Conservation (phyloP, 1,140 invertebrate genomes). For the Marisa cornuarietis region DNA sequence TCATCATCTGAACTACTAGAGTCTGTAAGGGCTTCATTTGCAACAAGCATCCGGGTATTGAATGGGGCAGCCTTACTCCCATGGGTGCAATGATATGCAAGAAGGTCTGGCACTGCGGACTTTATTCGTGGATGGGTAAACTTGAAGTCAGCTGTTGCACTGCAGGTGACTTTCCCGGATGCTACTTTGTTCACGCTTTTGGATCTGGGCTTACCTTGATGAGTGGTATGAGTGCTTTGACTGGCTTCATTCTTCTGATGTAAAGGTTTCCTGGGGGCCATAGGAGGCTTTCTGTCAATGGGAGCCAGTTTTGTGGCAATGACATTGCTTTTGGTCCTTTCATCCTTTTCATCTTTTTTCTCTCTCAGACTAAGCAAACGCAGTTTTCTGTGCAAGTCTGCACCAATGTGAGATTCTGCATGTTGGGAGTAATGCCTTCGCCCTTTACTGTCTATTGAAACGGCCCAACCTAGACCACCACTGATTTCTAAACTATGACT, state of each 20-base stretch:
- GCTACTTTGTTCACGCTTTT: constrained; percentile 29
- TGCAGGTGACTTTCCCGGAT: constrained; percentile 22
- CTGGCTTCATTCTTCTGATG: constrained; percentile 8
- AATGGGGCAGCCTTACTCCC: constrained; percentile 24
- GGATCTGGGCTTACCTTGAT: constrained; percentile 32
- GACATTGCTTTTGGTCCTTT: not conserved
- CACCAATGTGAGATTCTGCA: no score
- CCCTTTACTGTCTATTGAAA: no score
- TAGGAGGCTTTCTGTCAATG: constrained; percentile 5
- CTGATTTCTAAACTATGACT: not conserved
- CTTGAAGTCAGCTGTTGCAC: constrained; percentile 12
- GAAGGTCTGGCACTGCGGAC: constrained; percentile 40
- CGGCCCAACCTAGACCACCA: not conserved
- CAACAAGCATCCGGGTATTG: constrained; percentile 36
- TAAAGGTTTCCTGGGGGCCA: not conserved
- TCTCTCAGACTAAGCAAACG: not conserved
- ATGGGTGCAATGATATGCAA: constrained; percentile 33
- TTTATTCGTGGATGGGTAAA: constrained; percentile 27
- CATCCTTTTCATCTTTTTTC: not conserved
- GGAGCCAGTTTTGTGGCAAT: no score
- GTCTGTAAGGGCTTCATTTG: constrained; percentile 34
- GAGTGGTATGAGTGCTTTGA: constrained; percentile 33
- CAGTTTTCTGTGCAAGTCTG: not conserved
- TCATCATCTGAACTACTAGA: constrained; percentile 46
- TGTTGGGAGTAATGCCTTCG: no score